Base-by-base conservation (phyloP, 1,140 invertebrate species). In the Lucilia sericata region DNA sequence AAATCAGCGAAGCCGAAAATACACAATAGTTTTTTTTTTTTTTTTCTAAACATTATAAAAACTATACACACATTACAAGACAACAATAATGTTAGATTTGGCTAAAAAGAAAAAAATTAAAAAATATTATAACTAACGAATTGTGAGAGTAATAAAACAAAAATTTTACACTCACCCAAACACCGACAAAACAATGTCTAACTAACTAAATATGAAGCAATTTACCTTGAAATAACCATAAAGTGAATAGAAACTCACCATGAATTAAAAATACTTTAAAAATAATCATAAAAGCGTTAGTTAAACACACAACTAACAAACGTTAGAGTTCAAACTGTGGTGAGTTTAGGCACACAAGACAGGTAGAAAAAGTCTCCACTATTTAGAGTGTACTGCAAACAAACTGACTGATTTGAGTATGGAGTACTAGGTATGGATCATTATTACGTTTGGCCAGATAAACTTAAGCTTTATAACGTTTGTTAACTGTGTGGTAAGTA, bases 401-500 rank as follows among this genome's bases (percentile, higher is more conserved):
- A 12, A 12, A 14, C 12, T 55, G 12, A 14, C 74, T 76, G 76
- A 25, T 49, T 49, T 80, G 42, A 80, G 13, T 47, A 19, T 51
- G 76, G 76, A 80, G 76, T 47, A 78, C 10, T 47, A 36, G 8
- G 75, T 14, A 19, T 80, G n/a, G 42, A 51, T 80, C 76, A 80
- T 21, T 70, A 70, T 70, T 70, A 70, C 65, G 65, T 78, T 30
- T 78, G 34, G 36, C 42, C 47, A 80, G 76, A 49, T 80, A 80
- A 80, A 80, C n/a, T 17, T 80, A 80, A 80, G 76, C 76, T 80
- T 70, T 51, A 80, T 80, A 80, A 51, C 76, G 42, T 80, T 80
- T 80, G 42, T 21, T 80, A 80, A 80, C 76, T 80, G 76, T 78
- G 75, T 80, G 76, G 76, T 80, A 80, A 49, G 14, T 36, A 49